Base-by-base conservation (phyloP, 2,888 invertebrate species). In the Tyria jacobaeae region DNA sequence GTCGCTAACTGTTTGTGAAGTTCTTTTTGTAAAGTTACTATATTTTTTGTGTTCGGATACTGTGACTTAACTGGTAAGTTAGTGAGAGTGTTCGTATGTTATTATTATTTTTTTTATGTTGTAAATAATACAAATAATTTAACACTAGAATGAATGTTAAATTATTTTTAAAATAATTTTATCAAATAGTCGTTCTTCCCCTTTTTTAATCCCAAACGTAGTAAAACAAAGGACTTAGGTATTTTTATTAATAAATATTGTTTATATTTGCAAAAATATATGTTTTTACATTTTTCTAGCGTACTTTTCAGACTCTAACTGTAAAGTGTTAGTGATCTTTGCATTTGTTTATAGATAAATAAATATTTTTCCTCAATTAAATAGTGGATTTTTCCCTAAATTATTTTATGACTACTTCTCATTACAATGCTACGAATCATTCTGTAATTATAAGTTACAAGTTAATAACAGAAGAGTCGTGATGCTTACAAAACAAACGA, bases 21-120 rank as follows among this genome's bases (percentile, higher is more conserved):
- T 67, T 66, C 51, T 41, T 57, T 57, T 53, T 54, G 44, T 44
- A 27, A 56, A 51, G 71, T 73, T 79, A 27, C 37, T 51, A 60
- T 62, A n/a, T 31, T 59, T 57, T 70, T 66, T 68, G 68, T 77
- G 74, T 57, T 65, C 60, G 78, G 76, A 76, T 76, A 68, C 78
- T 77, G 71, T 76, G 66, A 65, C 37, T 61, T 73, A 63, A 64
- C 60, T 68, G 76, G 76, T 76, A 59, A 77, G 76, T n/a, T n/a
- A n/a, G n/a, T 73, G 50, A 31, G 55, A 44, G 57, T 59, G 53
- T 1, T 15, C 57, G n/a, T 51, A n/a, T n/a, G n/a, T n/a, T n/a
- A n/a, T n/a, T n/a, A n/a, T 53, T 51, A 3, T 10, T 25, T 21
- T 27, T 44, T 35, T 37, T 17, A 48, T 15, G 15, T 15, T 17